Percentiles rank a stretch among this genome's conserved stretches.
These are phyloP conservation scores for Cuculus canorus DNA, from an alignment of 2,797 vertebrate genomes.

Conservation along the genomic window DNA sequence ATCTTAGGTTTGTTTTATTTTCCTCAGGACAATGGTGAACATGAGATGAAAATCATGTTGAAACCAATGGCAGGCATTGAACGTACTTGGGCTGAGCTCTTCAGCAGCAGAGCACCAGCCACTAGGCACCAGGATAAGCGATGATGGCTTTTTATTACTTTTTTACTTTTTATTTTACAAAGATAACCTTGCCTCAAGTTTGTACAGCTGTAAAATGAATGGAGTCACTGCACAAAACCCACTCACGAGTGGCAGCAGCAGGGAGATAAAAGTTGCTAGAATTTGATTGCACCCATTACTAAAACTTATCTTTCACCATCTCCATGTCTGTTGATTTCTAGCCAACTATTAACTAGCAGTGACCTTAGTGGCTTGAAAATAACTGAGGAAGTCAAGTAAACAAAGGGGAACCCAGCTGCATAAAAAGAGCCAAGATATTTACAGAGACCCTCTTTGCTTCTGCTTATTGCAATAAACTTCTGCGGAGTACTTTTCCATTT, in stretches of 20 bases:
- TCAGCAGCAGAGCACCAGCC: neutral
- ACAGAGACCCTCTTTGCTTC: conserved; percentile 44
- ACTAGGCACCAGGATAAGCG: neutral
- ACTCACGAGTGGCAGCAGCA: conserved; percentile 30
- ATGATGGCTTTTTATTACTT: neutral
- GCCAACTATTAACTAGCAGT: conserved; percentile 80
- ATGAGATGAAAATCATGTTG: neutral
- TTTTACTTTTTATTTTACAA: conserved; percentile 22
- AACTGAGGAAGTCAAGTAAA: conserved; percentile 56
- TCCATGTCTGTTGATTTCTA: conserved; percentile 77
- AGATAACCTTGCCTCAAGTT: conserved; percentile 34
- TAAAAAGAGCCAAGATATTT: conserved; percentile 63
- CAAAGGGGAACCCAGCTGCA: conserved; percentile 60
- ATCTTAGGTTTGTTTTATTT: neutral
- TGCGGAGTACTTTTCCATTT: conserved; percentile 74
- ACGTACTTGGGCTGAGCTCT: neutral
- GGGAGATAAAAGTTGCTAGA: conserved; percentile 51
- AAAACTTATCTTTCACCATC: conserved; percentile 75
- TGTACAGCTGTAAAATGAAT: conserved; percentile 46
- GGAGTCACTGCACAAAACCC: conserved; percentile 15
- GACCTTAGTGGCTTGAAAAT: conserved; percentile 75
- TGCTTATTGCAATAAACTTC: conserved; percentile 19
- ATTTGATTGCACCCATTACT: conserved; percentile 67
- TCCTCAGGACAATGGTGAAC: neutral
- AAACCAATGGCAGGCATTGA: neutral